phyloP scores from a whole-genome alignment of 2,888 invertebrate genomes.

The Brachyptera putata region DNA sequence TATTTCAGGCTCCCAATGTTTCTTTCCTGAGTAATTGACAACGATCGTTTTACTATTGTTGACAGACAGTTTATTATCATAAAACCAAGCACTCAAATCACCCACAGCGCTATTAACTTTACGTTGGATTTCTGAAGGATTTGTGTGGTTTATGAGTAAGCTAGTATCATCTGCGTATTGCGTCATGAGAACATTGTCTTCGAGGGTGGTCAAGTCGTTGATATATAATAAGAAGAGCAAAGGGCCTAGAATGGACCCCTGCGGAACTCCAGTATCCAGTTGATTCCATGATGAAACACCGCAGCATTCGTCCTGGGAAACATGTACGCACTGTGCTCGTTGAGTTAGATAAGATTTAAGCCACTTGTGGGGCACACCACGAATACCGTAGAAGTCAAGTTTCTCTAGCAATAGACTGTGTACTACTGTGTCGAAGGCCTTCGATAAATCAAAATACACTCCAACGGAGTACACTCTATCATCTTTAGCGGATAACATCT shows the following conservation, averaged over 20 bases:
- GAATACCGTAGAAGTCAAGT: conserved; percentile 18
- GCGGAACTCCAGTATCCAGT: background rate
- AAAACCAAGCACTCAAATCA: no score
- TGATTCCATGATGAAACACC: background rate
- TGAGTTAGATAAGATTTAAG: conserved; percentile 15
- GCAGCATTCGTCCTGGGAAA: background rate
- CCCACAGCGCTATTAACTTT: no score
- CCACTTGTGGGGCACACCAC: conserved; percentile 10
- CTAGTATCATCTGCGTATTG: background rate
- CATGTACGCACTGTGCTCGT: conserved; percentile 13
- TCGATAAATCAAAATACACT: conserved; percentile 24
- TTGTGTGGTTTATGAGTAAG: no score
- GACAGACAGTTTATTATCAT: no score
- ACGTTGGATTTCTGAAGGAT: no score
- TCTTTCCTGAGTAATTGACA: no score
- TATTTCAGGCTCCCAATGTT: no score
- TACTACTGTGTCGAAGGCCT: conserved; percentile 28
- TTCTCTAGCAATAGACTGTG: conserved; percentile 19
- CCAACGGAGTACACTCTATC: no score
- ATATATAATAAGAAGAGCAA: background rate
- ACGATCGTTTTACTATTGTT: no score
- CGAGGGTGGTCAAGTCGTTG: background rate
- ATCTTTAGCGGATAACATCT: no score
- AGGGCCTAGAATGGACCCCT: conserved; percentile 7
- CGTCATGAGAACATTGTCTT: background rate